Evolutionary conservation across 2,113 vertebrate species (phyloP), one percentile per base, ranked within the genome.

Genomic region (Oenanthe melanoleuca): DNA sequence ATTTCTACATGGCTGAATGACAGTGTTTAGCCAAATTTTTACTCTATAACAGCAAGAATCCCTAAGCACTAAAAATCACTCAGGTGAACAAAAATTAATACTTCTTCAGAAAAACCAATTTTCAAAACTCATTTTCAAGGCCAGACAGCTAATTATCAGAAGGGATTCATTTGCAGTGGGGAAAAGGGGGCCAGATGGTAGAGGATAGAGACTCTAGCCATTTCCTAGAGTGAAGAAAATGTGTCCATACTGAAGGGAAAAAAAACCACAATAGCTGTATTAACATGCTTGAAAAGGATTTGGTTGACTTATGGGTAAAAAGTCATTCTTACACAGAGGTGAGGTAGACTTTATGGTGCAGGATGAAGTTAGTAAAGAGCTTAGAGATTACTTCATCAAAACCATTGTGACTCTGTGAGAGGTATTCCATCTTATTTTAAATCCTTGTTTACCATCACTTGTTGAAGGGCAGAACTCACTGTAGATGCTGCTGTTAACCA

Each of bases 221-320:
- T 59, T 71, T 57, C 34, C 31, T 24, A 57, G 20, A 70, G 4
- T 29, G 16, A 8, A 81, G 38, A 74, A 92, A 74, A 12, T 4
- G 4, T 11, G 9, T 42, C 78, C 31, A 33, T 18, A 18, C 1
- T 31, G n/a, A 6, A 66, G 7, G 22, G 1, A 2, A 33, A 19
- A 49, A 69, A 80, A 60, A 44, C 11, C 37, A 37, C 7, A 22
- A 11, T 10, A 80, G 9, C 6, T 49, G 9, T 44, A 38, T 31
- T 57, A n/a, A 45, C 3, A 65, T 65, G 5, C 4, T 56, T 3
- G 0, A 40, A 31, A 59, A 77, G 22, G 16, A 79, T 67, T 67
- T 52, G 28, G 5, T 10, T n/a, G n/a, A 29, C 23, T n/a, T 45
- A 34, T 3, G 2, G 2, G 24, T 34, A 18, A 31, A 60, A 37